Conservation (phyloP, 2,113 vertebrate species). For the Carollia perspicillata region DNA sequence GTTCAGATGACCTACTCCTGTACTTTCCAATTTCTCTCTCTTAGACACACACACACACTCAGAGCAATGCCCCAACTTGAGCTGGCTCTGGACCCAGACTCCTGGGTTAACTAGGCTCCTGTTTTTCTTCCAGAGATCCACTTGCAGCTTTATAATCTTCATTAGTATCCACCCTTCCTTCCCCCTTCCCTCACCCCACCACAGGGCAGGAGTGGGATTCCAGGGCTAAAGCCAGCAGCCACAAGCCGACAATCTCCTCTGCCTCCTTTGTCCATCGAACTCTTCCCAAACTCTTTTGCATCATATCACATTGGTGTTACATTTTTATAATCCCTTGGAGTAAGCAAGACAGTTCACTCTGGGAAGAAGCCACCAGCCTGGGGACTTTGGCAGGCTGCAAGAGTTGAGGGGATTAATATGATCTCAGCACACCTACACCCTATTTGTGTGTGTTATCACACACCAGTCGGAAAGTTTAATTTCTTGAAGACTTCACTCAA, state of each 20-base stretch:
- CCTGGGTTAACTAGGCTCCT: neutral
- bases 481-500: neutral
- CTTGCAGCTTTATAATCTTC: neutral
- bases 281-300: neutral
- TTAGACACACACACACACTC: neutral
- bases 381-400: neutral
- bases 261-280: neutral
- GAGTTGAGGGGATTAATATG: neutral
- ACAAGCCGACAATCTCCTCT: neutral
- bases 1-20: neutral
- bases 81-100: neutral
- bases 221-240: neutral
- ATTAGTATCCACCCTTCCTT: neutral
- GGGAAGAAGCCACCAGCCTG: neutral
- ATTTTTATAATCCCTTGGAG: neutral
- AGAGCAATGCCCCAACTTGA: neutral
- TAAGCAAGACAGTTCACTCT: neutral
- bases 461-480: neutral
- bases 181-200: neutral
- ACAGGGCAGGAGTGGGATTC: neutral
- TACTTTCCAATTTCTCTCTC: conserved; percentile 21
- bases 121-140: neutral
- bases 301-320: neutral
- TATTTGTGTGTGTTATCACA: neutral
- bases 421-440: neutral